A percentile compares a stretch with the other conserved stretches of the same genome.
Conservation (phyloP, 2,888 invertebrate genomes). For the Anorthoa munda region DNA sequence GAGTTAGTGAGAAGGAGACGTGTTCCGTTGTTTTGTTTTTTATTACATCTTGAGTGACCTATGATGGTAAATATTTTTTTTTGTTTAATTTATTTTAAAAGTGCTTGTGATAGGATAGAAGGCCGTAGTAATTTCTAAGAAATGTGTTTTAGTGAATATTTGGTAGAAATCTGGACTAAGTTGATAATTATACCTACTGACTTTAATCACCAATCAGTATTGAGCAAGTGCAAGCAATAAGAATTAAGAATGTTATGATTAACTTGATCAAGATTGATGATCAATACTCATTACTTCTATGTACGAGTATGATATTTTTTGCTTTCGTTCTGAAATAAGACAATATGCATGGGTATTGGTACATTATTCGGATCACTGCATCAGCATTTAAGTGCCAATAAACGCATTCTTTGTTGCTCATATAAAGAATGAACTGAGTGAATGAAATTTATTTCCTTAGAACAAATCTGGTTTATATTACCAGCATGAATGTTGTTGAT, state of each 20-base stretch:
- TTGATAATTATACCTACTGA: neutral
- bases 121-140: neutral
- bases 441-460: too few relatives aligned
- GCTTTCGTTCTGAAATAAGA: too few relatives aligned
- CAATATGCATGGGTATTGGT: too few relatives aligned
- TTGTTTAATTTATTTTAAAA: conserved; percentile 5
- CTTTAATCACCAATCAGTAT: neutral
- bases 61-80: conserved; percentile 79
- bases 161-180: neutral
- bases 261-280: neutral
- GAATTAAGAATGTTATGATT: too few relatives aligned
- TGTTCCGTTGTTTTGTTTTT: conserved; percentile 43
- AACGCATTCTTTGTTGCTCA: too few relatives aligned
- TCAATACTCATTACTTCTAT: neutral
- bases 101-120: neutral
- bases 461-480: too few relatives aligned
- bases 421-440: too few relatives aligned
- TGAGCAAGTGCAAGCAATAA: neutral
- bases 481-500: too few relatives aligned
- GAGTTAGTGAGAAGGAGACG: conserved; percentile 59
- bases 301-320: neutral
- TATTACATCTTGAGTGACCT: conserved; percentile 53
- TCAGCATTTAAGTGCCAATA: too few relatives aligned
- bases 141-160: neutral
- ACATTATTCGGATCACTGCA: too few relatives aligned